Percentiles rank a stretch among this genome's conserved stretches.
Conservation (phyloP, 2,888 invertebrate species). For the Antitype chi region DNA sequence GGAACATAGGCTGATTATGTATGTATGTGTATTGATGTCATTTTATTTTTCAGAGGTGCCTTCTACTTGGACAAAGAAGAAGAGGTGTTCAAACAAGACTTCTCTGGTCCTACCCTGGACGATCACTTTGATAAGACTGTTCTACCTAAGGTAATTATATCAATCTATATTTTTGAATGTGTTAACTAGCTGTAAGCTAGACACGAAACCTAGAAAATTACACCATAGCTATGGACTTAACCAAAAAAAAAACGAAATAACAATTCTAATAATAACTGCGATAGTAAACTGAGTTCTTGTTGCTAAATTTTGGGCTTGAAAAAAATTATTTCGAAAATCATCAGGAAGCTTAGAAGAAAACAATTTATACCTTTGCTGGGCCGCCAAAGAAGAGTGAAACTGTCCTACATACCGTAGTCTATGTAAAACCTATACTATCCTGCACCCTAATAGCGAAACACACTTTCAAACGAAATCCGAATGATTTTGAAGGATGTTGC, state of each 20-base stretch:
- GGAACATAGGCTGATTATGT: no score
- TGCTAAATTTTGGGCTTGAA: not conserved
- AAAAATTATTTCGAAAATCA: not conserved
- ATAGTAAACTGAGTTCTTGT: not conserved
- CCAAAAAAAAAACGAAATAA: not conserved
- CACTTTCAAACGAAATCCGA: no score
- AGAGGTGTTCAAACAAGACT: constrained; percentile 97
- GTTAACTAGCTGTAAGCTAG: not conserved
- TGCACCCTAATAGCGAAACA: no score
- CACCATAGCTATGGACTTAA: not conserved
- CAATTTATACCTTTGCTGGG: not conserved
- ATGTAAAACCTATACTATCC: not conserved
- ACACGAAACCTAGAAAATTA: not conserved
- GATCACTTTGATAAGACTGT: constrained; percentile 99
- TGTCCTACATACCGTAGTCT: not conserved
- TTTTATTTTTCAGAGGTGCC: constrained; percentile 93
- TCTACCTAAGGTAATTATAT: constrained; percentile 93
- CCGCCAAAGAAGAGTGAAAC: not conserved
- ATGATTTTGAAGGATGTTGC: no score
- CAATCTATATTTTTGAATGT: not conserved
- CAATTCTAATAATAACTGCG: not conserved
- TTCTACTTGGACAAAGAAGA: constrained; percentile 99
- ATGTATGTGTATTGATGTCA: no score
- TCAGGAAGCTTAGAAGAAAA: not conserved
- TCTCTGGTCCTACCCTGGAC: constrained; percentile 98